phyloP scores from a whole-genome alignment of 2,888 invertebrate genomes.

The Lithophane ornitopus region DNA sequence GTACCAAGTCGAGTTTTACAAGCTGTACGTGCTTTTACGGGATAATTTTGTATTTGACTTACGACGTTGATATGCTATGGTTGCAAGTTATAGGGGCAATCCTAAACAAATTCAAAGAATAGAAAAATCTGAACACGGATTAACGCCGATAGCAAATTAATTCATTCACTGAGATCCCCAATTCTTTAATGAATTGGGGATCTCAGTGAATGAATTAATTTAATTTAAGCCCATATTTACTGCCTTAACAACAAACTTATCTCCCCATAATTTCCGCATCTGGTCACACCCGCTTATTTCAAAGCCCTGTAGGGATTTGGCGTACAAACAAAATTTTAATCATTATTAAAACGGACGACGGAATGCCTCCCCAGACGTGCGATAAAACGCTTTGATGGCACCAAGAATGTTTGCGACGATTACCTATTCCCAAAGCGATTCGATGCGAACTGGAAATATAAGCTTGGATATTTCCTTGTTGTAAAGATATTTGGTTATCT shows the following conservation, averaged over 20 bases:
- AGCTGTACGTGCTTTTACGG: not conserved
- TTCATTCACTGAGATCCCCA: not conserved
- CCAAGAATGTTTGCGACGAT: slow-evolving; percentile 64
- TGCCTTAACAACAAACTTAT: slow-evolving; percentile 4
- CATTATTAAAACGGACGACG: slow-evolving; percentile 66
- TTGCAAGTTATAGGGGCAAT: no score
- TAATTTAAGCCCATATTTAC: slow-evolving; percentile 10
- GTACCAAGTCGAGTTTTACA: not conserved
- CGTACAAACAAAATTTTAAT: slow-evolving; percentile 68
- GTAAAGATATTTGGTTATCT: slow-evolving; percentile 46
- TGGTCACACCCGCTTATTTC: slow-evolving; percentile 59
- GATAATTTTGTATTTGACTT: not conserved
- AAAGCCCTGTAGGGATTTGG: slow-evolving; percentile 57
- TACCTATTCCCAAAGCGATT: slow-evolving; percentile 64
- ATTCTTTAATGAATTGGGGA: no score
- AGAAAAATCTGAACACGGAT: not conserved
- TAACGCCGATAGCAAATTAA: not conserved
- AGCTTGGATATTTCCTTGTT: slow-evolving; percentile 45
- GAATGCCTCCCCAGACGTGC: slow-evolving; percentile 62
- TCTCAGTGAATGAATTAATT: no score
- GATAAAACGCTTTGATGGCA: slow-evolving; percentile 68
- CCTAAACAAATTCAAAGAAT: no score
- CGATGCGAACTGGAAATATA: slow-evolving; percentile 52
- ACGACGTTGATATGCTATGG: not conserved
- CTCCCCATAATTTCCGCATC: slow-evolving; percentile 39